Percentiles rank a stretch among this genome's conserved stretches.
These are phyloP conservation scores for Apamea crenata DNA, from an alignment of 2,888 invertebrate species.

Conservation along the genomic window DNA sequence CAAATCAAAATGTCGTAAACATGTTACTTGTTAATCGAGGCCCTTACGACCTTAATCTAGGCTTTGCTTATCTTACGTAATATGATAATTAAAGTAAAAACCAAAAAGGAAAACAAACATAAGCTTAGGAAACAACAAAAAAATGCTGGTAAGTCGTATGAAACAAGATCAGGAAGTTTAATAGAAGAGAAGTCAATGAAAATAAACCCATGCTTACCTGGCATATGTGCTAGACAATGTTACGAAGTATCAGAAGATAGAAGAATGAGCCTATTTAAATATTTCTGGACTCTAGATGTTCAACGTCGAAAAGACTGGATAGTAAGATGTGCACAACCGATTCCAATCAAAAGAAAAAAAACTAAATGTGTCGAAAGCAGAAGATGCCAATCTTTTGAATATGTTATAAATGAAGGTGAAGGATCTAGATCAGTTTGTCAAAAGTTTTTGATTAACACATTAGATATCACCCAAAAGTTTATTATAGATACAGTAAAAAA, in stretches of 20 bases:
- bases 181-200: slow-evolving; percentile 10
- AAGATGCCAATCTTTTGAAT: slow-evolving; percentile 4
- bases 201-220: slow-evolving; percentile 5
- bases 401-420: slow-evolving; percentile 12
- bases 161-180: slow-evolving; percentile 7
- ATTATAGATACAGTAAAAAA: slow-evolving; percentile 11
- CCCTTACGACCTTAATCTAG: too few species aligned
- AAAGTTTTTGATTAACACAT: slow-evolving; percentile 9
- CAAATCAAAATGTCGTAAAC: too few species aligned
- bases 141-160: background rate
- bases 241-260: slow-evolving; percentile 10
- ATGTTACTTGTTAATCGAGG: too few species aligned
- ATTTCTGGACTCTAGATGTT: slow-evolving; percentile 12
- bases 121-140: background rate
- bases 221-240: slow-evolving; percentile 3
- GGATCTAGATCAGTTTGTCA: slow-evolving; percentile 9
- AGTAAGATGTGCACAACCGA: background rate
- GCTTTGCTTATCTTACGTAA: too few species aligned
- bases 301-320: slow-evolving; percentile 6
- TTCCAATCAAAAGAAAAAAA: slow-evolving; percentile 6
- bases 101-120: background rate
- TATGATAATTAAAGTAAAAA: background rate
- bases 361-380: slow-evolving; percentile 1
- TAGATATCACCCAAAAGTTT: slow-evolving; percentile 8
- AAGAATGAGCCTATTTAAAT: slow-evolving; percentile 3